Base-by-base conservation (phyloP, 2,113 vertebrate genomes). In the Burhinus bistriatus region DNA sequence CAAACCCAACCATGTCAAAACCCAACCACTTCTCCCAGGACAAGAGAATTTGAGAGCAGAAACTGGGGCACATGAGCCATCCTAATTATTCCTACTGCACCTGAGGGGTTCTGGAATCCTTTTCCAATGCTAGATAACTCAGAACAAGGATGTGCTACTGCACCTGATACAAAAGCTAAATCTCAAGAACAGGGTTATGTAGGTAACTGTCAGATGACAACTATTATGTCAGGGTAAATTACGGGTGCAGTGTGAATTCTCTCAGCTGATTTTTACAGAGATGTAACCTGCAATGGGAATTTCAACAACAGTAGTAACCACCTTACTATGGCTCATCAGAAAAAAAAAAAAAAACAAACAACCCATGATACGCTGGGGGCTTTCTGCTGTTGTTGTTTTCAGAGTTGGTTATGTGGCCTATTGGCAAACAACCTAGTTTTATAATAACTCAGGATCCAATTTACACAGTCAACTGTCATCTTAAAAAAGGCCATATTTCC, bases 121-220 rank as follows among this genome's bases (percentile, higher is more conserved):
- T 8, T 36, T 19, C 32, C 44, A 15, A 8, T 2, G 45, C 26
- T n/a, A 19, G 0, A 1, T n/a, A 27, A 45, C 42, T 49, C 30
- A 12, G 52, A 34, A 68, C 9, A 42, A 42, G 70, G 47, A 32
- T 15, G 10, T 38, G 20, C 57, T 21, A 11, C 36, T 19, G 29
- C 22, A 17, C 12, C 38, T n/a, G 57, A 38, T 0, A 14, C 0
- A 1, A 32, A 11, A 72, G 69, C 25, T 12, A 17, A 34, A 15
- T 8, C 70, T n/a, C 0, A 0, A 70, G 45, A 36, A 57, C 32
- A 59, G 34, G 0, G 12, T 2, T 59, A 2, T 3, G 15, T 2
- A 57, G n/a, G 51, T 15, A 69, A 29, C 61, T 15, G 62, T 2
- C 49, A 52, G 38, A 5, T 22, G 30, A 16, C 88, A 73, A 40